Evolutionary conservation across 1,140 invertebrate species (phyloP), one percentile per base, ranked within the genome.

Genomic region (Aradophagus sp.): DNA sequence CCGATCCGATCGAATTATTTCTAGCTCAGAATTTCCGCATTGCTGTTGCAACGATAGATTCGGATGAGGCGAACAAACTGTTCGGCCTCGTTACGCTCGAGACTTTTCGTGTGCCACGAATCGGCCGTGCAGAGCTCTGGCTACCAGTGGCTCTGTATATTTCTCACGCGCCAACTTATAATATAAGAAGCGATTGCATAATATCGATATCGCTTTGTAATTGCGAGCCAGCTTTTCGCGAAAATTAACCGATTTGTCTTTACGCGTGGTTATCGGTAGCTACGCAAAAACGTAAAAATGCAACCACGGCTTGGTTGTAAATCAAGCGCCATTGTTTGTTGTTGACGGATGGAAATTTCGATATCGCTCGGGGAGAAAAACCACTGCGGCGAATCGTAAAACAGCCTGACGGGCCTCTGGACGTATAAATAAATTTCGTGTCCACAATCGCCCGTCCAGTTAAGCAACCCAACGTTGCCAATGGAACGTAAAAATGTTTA

Each of bases 201-300:
- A 23, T 38, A 62, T 48, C 35, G 50, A 35, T 53, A 66, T 50
- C 42, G 42, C 41, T 47, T 44, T 16, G 50, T 56, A 65, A 65
- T 45, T 55, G 48, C 45, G n/a, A 47, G n/a, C 36, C 26, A 35
- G 32, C 38, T 39, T 52, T 38, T 5, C 48, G 55, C 35, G 48
- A 61, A 47, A 59, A 68, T 68, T 68, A 61, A 35, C 47, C 56
- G 48, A 61, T 69, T 69, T 55, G 47, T 69, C 41, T 7, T 35
- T 65, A 32, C 42, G 35, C 39, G 41, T 47, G 27, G 31, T 47
- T 55, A 65, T 39, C 50, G 20, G 15, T 13, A 59, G 50, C 52
- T 44, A 50, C 55, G 20, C 10, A 6, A 31, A 12, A 15, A 20
- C 17, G 11, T 13, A 29, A 38, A 8, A 48, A 48, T 32, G n/a